phyloP scores from a whole-genome alignment of 2,888 invertebrate species.

The Cephus pulcher region DNA sequence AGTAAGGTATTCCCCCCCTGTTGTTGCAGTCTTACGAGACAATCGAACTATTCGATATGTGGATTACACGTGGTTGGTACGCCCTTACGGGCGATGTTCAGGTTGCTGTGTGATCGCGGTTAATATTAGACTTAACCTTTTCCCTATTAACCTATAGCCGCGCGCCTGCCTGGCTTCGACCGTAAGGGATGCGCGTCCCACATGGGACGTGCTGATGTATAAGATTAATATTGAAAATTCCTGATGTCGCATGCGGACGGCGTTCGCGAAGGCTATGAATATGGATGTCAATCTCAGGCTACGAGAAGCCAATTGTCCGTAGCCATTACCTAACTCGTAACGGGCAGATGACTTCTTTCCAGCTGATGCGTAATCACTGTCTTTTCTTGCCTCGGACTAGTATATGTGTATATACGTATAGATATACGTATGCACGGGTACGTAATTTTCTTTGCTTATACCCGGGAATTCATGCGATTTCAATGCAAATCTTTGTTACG shows the following conservation, averaged over 20 bases:
- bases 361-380: slow-evolving; percentile 27
- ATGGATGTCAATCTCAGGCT: slow-evolving; percentile 21
- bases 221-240: not conserved
- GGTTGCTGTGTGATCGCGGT: too few relatives aligned
- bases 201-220: not conserved
- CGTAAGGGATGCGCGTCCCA: not conserved
- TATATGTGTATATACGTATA: not conserved
- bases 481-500: slow-evolving; percentile 16
- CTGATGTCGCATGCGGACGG: not conserved
- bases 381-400: slow-evolving; percentile 2
- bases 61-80: too few relatives aligned
- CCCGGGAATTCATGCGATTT: slow-evolving; percentile 20
- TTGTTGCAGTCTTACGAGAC: not conserved
- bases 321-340: slow-evolving; percentile 32
- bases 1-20: not conserved
- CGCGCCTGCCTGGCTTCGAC: not conserved
- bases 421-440: not conserved
- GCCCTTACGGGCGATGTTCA: too few relatives aligned
- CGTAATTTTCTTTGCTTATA: not conserved
- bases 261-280: slow-evolving; percentile 24
- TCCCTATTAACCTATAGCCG: not conserved
- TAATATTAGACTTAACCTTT: not conserved
- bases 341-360: slow-evolving; percentile 29
- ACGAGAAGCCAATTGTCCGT: slow-evolving; percentile 4
- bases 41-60: not conserved